Conservation (phyloP, 2,113 vertebrate genomes). For the Trichechus manatus region DNA sequence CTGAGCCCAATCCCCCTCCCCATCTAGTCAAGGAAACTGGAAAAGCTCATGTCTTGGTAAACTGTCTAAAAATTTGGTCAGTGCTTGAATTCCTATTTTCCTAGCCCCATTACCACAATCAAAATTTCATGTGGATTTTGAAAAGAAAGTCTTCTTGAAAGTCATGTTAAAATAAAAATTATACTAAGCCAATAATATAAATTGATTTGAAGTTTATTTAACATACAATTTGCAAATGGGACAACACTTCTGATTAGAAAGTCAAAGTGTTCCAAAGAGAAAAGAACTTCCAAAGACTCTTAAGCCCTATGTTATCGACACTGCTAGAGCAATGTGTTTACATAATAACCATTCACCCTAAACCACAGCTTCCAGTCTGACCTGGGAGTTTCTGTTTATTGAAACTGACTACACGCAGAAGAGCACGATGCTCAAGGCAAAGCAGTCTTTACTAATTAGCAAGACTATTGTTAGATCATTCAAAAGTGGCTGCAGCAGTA, state of each 20-base stretch:
- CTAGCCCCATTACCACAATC: neutral
- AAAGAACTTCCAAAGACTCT: too few relatives aligned
- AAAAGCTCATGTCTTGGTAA: neutral
- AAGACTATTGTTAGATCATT: too few relatives aligned
- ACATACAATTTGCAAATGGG: neutral
- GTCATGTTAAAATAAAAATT: neutral
- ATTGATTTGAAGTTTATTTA: neutral
- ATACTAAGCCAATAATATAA: neutral
- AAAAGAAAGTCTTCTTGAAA: constrained; percentile 24
- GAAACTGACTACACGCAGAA: too few relatives aligned
- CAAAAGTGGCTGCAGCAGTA: too few relatives aligned
- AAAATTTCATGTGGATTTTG: neutral
- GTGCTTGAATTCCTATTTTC: neutral
- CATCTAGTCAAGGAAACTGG: neutral
- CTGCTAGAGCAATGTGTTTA: too few relatives aligned
- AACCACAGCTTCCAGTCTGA: too few relatives aligned
- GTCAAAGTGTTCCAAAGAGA: neutral
- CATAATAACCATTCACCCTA: too few relatives aligned
- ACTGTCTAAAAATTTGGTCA: constrained; percentile 6
- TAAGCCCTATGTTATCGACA: too few relatives aligned
- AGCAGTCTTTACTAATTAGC: too few relatives aligned
- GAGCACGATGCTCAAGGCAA: too few relatives aligned
- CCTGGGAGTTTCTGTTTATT: too few relatives aligned
- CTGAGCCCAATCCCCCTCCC: accelerated
- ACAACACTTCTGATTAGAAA: neutral